These are phyloP conservation scores for Aethes cnicana DNA, from an alignment of 2,888 invertebrate species.

Conservation along the genomic window DNA sequence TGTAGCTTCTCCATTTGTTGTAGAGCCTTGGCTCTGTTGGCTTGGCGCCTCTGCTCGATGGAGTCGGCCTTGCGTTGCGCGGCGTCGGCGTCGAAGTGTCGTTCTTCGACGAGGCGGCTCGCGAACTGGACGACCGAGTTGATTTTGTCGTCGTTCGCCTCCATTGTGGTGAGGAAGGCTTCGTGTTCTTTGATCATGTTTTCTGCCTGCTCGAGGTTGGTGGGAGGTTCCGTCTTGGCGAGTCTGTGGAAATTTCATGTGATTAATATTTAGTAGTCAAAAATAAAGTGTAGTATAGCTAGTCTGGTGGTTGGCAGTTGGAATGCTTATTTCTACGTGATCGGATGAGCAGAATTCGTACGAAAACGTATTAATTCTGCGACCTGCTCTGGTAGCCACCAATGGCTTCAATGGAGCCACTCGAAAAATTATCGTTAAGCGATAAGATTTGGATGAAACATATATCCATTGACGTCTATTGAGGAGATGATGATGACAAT, in stretches of 20 bases:
- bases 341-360: too few relatives aligned
- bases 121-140: conserved; percentile 98
- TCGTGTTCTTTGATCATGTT: conserved; percentile 98
- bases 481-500: too few relatives aligned
- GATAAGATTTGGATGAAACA: not conserved
- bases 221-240: conserved; percentile 97
- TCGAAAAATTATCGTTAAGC: too few relatives aligned
- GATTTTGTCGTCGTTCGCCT: conserved; percentile 99
- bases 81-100: conserved; percentile 98
- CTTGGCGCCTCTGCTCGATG: conserved; percentile 93
- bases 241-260: too few relatives aligned
- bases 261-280: too few relatives aligned
- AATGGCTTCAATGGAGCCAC: too few relatives aligned
- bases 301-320: too few relatives aligned
- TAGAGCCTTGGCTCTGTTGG: conserved; percentile 95
- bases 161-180: conserved; percentile 99
- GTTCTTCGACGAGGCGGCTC: conserved; percentile 93
- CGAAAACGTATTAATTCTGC: too few relatives aligned
- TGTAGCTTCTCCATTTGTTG: conserved; percentile 95
- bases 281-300: too few relatives aligned
- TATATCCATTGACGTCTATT: too few relatives aligned
- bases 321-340: too few relatives aligned
- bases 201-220: conserved; percentile 98
- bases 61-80: conserved; percentile 97
- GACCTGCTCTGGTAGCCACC: too few relatives aligned